Evolutionary conservation across 2,888 invertebrate genomes (phyloP).

Genomic region (Melanotus villosus): DNA sequence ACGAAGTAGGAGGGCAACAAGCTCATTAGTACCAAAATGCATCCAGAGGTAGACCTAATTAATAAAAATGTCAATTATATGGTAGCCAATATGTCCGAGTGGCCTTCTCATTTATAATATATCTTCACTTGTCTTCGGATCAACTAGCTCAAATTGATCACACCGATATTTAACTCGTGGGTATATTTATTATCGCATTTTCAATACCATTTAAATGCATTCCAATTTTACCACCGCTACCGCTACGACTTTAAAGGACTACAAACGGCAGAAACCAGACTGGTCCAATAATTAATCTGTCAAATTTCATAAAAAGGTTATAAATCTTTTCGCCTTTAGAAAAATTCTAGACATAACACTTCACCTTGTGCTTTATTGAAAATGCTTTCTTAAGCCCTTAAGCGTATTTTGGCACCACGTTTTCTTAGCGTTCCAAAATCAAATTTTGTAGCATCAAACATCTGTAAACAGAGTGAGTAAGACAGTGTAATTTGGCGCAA

Average conservation of each 20-base stretch:
- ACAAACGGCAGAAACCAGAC: background rate
- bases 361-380: background rate
- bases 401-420: constrained; percentile 13
- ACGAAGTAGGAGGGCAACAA: constrained; percentile 18
- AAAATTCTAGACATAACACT: constrained; percentile 9
- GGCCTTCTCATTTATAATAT: constrained; percentile 20
- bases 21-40: constrained; percentile 27
- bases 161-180: background rate
- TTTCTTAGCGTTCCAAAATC: background rate
- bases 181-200: constrained; percentile 13
- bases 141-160: constrained; percentile 17
- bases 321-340: constrained; percentile 16
- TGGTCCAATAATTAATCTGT: constrained; percentile 22
- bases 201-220: constrained; percentile 4
- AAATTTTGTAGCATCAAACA: constrained; percentile 13
- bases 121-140: constrained; percentile 16
- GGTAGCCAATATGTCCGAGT: constrained; percentile 13
- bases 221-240: background rate
- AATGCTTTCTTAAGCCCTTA: constrained; percentile 1
- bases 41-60: constrained; percentile 24
- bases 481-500: constrained; percentile 23
- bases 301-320: constrained; percentile 26
- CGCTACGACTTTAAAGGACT: background rate
- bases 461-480: constrained; percentile 19
- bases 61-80: constrained; percentile 31